Conservation (phyloP, 2,113 vertebrate genomes). For the Rhynchopsitta pachyrhyncha region DNA sequence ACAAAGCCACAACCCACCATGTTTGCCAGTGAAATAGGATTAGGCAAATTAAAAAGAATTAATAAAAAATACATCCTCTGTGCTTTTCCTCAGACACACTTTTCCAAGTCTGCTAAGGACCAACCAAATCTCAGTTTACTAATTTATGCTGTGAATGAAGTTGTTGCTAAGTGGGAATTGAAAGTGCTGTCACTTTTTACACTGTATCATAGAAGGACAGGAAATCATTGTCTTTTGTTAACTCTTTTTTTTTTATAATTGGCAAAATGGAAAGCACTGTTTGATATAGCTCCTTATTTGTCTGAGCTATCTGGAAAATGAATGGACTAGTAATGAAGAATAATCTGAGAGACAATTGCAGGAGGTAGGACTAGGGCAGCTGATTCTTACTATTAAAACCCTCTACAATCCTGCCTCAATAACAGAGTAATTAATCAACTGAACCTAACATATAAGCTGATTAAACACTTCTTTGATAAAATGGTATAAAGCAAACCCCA, state of each 20-base stretch:
- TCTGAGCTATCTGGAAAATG: conserved; percentile 38
- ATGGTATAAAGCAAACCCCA: not conserved
- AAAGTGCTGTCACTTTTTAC: not conserved
- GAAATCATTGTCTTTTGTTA: not conserved
- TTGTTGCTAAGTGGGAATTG: not conserved
- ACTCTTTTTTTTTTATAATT: not conserved
- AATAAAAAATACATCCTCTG: not conserved
- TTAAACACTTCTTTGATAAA: conserved; percentile 59
- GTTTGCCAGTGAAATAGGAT: not conserved
- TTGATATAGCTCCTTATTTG: not conserved
- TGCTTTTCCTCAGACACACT: not conserved
- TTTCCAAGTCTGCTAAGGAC: not conserved
- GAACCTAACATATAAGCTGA: conserved; percentile 39
- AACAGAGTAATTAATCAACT: conserved; percentile 60
- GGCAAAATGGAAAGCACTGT: not conserved
- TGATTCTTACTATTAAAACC: conserved; percentile 39
- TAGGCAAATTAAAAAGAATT: not conserved
- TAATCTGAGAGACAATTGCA: conserved; percentile 57
- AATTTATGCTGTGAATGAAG: not conserved
- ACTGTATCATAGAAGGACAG: not conserved
- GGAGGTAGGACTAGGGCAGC: conserved; percentile 37
- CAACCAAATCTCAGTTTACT: not conserved
- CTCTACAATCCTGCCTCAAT: conserved; percentile 39
- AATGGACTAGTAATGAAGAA: conserved; percentile 40
- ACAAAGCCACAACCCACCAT: rapidly evolving